These are phyloP conservation scores for Trichogramma pretiosum DNA, from an alignment of 1,140 invertebrate species.

Conservation along the genomic window DNA sequence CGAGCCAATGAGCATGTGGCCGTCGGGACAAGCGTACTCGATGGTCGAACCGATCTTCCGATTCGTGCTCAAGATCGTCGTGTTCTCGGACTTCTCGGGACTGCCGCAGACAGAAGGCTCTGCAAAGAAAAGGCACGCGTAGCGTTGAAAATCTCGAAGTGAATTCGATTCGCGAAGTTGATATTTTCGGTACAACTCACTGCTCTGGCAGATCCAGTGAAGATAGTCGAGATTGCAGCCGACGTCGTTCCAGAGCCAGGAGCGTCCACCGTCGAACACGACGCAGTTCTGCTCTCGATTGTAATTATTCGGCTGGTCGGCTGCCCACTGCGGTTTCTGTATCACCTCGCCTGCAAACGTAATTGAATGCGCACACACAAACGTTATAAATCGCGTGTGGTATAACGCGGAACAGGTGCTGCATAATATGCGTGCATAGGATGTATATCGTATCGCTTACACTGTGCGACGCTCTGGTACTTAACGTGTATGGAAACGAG, in stretches of 20 bases:
- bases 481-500: too few species aligned
- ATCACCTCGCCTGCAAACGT: constrained; percentile 59
- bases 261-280: constrained; percentile 77
- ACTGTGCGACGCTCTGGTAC: too few species aligned
- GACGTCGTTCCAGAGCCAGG: constrained; percentile 91
- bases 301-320: constrained; percentile 91
- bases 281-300: constrained; percentile 92
- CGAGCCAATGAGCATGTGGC: constrained; percentile 71
- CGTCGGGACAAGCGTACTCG: constrained; percentile 71
- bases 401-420: neutral
- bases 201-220: constrained; percentile 86
- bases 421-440: neutral
- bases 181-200: constrained; percentile 50
- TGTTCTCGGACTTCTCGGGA: constrained; percentile 75
- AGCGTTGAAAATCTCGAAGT: too few species aligned
- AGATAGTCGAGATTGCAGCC: constrained; percentile 87
- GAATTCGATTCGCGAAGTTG: too few species aligned
- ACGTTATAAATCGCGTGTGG: neutral
- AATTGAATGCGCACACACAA: neutral
- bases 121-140: constrained; percentile 29
- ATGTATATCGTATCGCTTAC: too few species aligned
- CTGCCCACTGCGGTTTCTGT: constrained; percentile 75
- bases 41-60: constrained; percentile 62
- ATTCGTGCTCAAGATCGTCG: constrained; percentile 66
- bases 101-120: constrained; percentile 76